Base-by-base conservation (phyloP, 2,797 vertebrate genomes). In the Megaceryle alcyon region DNA sequence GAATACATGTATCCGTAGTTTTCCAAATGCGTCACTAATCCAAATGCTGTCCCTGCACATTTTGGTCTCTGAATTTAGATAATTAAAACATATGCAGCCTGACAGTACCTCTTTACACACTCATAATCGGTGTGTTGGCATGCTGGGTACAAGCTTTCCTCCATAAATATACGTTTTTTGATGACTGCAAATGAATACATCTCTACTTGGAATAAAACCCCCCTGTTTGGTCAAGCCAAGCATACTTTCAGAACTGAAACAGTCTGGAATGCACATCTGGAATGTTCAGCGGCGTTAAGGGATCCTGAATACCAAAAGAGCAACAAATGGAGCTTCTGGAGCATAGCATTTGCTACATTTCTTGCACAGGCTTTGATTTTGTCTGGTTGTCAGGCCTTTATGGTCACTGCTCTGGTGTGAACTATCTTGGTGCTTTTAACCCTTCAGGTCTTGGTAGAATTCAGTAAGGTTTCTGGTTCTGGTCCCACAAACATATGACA, bases 111-210 rank as follows among this genome's bases (percentile, higher is more conserved):
- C 70, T 93, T 94, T 83, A 80, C 82, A 87, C 72, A 78, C 41
- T 82, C 79, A 23, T 81, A 92, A 94, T 59, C 7, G 18, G 63
- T 72, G 43, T 86, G 63, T 33, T 96, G 92, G 90, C 90, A 65
- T 82, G 65, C 49, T 44, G 80, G 11, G 6, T 25, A 70, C 63
- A 82, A 94, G 66, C 66, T 93, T 94, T 71, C 43, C 80, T 95
- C 66, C 59, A 91, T 69, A 96, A 95, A 88, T 91, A 96, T 19
- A 94, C 73, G 60, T 70, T 88, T 93, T 93, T 90, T 91, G n/a
- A 94, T 90, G 95, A 76, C 63, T 91, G 77, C 61, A 91, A 85
- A 95, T 56, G 70, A 94, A 82, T 91, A 90, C 22, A 83, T 90
- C 83, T 79, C 68, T 72, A 48, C 48, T 92, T 96, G 92, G 94